Percentiles rank a stretch among this genome's conserved stretches.
Evolutionary conservation across 64 coral and sea anemone genomes (phyloP).

Genomic region (Dendronephthya gigantea): DNA sequence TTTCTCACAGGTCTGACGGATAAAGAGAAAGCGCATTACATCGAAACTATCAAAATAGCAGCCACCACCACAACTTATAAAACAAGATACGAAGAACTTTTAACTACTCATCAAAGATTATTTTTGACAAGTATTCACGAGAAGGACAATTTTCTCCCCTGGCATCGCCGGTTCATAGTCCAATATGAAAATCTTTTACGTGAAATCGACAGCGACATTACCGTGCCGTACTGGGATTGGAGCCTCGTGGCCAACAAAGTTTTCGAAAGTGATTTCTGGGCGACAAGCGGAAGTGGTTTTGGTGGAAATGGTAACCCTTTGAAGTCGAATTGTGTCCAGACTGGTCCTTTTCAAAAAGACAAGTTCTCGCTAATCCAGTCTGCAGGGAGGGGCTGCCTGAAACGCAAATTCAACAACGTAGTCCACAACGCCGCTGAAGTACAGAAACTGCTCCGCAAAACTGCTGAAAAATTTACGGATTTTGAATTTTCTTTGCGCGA

Average conservation of each 20-base stretch:
- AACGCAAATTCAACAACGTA: neutral
- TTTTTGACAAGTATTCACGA: constrained; percentile 2
- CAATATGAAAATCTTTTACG: constrained; percentile 56
- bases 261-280: neutral
- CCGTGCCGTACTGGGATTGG: constrained; percentile 64
- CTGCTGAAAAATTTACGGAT: neutral
- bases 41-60: neutral
- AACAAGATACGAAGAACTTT: constrained; percentile 22
- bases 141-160: constrained; percentile 29
- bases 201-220: constrained; percentile 39
- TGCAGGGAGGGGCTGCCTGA: constrained; percentile 22
- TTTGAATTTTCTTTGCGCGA: constrained; percentile 25
- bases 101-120: constrained; percentile 33
- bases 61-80: constrained; percentile 34
- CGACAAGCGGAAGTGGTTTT: constrained; percentile 17
- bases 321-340: neutral
- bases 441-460: neutral
- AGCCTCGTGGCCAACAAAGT: neutral
- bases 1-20: constrained; percentile 32
- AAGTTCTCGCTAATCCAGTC: neutral
- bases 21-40: constrained; percentile 23
- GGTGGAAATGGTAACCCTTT: constrained; percentile 31
- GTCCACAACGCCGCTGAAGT: neutral
- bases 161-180: constrained; percentile 53
- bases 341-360: constrained; percentile 33